phyloP scores from a whole-genome alignment of 2,888 invertebrate genomes.

The Diploptera punctata region DNA sequence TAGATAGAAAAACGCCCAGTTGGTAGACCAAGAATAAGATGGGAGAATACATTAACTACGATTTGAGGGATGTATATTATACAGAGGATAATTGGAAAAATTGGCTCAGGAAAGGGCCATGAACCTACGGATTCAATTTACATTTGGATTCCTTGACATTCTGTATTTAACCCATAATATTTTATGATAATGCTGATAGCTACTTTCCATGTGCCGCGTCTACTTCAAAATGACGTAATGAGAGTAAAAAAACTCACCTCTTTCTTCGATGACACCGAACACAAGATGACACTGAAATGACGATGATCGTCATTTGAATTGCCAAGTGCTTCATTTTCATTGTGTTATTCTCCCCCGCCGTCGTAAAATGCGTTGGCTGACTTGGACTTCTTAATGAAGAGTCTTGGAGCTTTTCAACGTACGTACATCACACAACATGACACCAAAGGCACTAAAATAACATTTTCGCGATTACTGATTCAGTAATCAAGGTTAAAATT shows the following conservation, averaged over 20 bases:
- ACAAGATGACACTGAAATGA: neutral
- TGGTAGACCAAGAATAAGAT: too few species aligned
- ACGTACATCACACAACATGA: neutral
- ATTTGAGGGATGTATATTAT: too few species aligned
- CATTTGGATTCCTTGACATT: too few species aligned
- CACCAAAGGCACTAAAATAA: neutral
- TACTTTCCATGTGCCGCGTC: too few species aligned
- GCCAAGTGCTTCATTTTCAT: neutral
- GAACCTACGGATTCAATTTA: too few species aligned
- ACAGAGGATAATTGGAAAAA: too few species aligned
- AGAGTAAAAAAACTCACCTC: slow-evolving; percentile 9
- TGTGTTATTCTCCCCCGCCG: neutral
- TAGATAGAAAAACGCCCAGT: too few species aligned
- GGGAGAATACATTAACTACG: too few species aligned
- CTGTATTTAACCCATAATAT: too few species aligned
- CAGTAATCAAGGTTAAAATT: neutral
- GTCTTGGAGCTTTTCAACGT: neutral
- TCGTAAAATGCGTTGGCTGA: neutral
- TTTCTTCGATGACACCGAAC: slow-evolving; percentile 24
- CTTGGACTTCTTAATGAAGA: neutral
- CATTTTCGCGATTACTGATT: neutral
- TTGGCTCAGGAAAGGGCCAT: too few species aligned
- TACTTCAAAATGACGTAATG: too few species aligned
- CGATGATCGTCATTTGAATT: neutral
- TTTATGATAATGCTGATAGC: too few species aligned